These are phyloP conservation scores for Ophion ventricosus DNA, from an alignment of 2,888 invertebrate genomes.

Conservation along the genomic window DNA sequence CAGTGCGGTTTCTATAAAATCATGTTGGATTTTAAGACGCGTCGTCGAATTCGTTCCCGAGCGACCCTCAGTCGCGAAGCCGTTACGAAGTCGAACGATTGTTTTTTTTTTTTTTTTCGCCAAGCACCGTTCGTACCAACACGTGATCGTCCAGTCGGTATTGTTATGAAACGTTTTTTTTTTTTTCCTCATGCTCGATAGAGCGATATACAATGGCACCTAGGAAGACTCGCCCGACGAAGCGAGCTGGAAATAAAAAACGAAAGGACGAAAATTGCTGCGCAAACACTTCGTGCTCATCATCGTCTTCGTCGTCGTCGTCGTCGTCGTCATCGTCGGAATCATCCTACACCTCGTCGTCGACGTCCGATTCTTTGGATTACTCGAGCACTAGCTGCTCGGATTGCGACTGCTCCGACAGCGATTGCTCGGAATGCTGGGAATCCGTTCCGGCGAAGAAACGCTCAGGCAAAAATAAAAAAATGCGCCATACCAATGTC, in stretches of 20 bases:
- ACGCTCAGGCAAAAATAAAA: conserved; percentile 57
- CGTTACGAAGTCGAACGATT: neutral
- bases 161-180: conserved; percentile 28
- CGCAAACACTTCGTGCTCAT: conserved; percentile 41
- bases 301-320: conserved; percentile 35
- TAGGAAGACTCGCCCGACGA: conserved; percentile 18
- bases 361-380: conserved; percentile 26
- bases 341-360: conserved; percentile 50
- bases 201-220: conserved; percentile 53
- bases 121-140: neutral
- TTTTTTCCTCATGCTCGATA: conserved; percentile 1
- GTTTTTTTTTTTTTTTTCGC: neutral
- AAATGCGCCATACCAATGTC: conserved; percentile 9
- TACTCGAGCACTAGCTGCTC: conserved; percentile 47
- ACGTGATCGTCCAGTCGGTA: neutral
- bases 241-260: conserved; percentile 28
- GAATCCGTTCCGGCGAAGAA: conserved; percentile 35
- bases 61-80: neutral
- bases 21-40: neutral
- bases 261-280: conserved; percentile 36
- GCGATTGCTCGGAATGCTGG: conserved; percentile 56
- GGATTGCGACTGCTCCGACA: conserved; percentile 43
- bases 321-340: conserved; percentile 8
- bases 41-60: neutral
- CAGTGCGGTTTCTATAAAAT: too few relatives aligned